Percentiles rank a stretch among this genome's conserved stretches.
Evolutionary conservation across 2,888 invertebrate genomes (phyloP).

Genomic region (Mythimna impura): DNA sequence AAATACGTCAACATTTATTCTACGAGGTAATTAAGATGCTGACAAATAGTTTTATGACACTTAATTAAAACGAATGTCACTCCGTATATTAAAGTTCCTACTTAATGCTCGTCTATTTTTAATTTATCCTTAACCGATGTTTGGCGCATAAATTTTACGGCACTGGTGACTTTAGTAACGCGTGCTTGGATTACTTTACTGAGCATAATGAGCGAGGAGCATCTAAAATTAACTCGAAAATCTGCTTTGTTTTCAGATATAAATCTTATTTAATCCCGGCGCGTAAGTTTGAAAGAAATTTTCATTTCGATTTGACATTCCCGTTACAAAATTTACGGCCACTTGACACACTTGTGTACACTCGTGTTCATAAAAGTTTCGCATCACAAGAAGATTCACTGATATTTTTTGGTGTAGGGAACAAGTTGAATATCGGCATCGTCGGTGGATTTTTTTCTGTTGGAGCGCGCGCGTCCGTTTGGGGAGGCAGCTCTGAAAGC

Average conservation of each 20-base stretch:
- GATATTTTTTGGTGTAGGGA: slow-evolving; percentile 60
- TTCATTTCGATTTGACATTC: slow-evolving; percentile 75
- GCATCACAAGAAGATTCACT: slow-evolving; percentile 70
- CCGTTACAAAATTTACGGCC: slow-evolving; percentile 70
- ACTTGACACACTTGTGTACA: slow-evolving; percentile 69
- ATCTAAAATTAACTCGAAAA: slow-evolving; percentile 79
- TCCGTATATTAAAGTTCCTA: slow-evolving; percentile 80
- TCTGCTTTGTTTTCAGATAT: slow-evolving; percentile 77
- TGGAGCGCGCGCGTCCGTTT: slow-evolving; percentile 74
- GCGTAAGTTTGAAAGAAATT: slow-evolving; percentile 79
- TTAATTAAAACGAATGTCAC: slow-evolving; percentile 80
- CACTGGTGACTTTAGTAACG: slow-evolving; percentile 71
- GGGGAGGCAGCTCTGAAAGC: slow-evolving; percentile 71
- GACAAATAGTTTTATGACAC: slow-evolving; percentile 87
- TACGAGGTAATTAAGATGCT: slow-evolving; percentile 83
- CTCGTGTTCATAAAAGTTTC: slow-evolving; percentile 77
- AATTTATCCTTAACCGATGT: slow-evolving; percentile 74
- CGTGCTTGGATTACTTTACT: slow-evolving; percentile 75
- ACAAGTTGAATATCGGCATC: slow-evolving; percentile 75
- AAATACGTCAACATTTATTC: slow-evolving; percentile 85
- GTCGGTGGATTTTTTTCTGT: slow-evolving; percentile 67
- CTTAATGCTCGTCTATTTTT: slow-evolving; percentile 79
- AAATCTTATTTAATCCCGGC: slow-evolving; percentile 79
- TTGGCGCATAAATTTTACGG: slow-evolving; percentile 77
- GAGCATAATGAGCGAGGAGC: slow-evolving; percentile 76